Percentiles rank a stretch among this genome's conserved stretches.
phyloP scores from a whole-genome alignment of 2,797 vertebrate genomes.

The Cyprinodon diabolis region DNA sequence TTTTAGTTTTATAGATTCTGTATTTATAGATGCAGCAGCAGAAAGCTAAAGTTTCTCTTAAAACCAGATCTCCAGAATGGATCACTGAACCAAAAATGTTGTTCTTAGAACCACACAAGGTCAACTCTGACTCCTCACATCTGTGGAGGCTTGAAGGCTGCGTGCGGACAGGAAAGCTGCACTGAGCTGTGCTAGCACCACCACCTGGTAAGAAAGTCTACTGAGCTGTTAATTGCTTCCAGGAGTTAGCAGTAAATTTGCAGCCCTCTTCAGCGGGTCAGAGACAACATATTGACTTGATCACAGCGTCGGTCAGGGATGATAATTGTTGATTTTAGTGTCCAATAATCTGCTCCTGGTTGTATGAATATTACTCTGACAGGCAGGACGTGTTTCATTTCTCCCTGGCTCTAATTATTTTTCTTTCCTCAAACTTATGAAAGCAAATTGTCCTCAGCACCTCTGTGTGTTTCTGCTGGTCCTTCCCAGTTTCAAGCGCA shows the following conservation, averaged over 20 bases:
- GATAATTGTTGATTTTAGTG: constrained; percentile 72
- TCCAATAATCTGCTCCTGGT: constrained; percentile 55
- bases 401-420: constrained; percentile 3
- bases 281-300: constrained; percentile 74
- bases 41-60: neutral
- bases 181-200: constrained; percentile 41
- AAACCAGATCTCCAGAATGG: neutral
- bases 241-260: constrained; percentile 60
- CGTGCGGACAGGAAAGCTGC: neutral
- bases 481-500: neutral
- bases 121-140: constrained; percentile 1
- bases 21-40: neutral
- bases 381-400: constrained; percentile 6
- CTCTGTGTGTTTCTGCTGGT: neutral
- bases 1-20: neutral
- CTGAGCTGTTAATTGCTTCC: constrained; percentile 63
- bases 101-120: neutral
- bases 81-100: neutral
- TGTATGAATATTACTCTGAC: constrained; percentile 14
- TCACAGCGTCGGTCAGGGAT: constrained; percentile 69
- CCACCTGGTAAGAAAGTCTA: constrained; percentile 36
- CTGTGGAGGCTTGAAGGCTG: neutral
- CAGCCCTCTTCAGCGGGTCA: constrained; percentile 69
- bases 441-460: constrained; percentile 14
- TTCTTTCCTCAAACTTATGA: constrained; percentile 9